Base-by-base conservation (phyloP, 2,797 vertebrate species). In the Rousettus madagascariensis region DNA sequence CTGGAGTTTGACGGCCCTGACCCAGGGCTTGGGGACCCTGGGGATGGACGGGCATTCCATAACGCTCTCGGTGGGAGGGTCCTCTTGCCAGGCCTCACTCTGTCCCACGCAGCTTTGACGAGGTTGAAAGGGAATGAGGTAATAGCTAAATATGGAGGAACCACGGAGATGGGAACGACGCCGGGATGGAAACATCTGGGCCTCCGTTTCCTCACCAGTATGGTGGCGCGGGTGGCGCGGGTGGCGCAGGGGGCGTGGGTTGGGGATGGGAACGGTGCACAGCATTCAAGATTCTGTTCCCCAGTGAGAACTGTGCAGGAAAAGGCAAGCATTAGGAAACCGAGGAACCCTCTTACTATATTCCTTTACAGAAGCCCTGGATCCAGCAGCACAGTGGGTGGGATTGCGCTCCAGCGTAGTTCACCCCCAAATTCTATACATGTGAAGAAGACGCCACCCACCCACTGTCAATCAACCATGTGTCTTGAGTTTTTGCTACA, bases 181-280 rank as follows among this genome's bases (percentile, higher is more conserved):
- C 8, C 12, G 2, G 10, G 36, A 9, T 1, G 0, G 49, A 33
- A 15, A 36, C 0, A 0, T 3, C 53, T 1, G 28, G 74, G 4
- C 6, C 20, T 46, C 77, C 1, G 0, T 33, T 1, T 57, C 68
- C 24, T 57, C 59, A 9, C 55, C 36, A n/a, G 51, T 3, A 9
- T 7, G 13, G 53, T 28, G 6, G 46, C 46, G 15, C 33, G 33
- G 33, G 33, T 33, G 33, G 33, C 33, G 33, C 33, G 38, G 38
- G 38, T 38, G 38, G 38, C 38, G 38, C 38, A 6, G 15, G 46
- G 24, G 6, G 46, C 49, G 15, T 0, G 15, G 49, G 49, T 49
- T 15, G 49, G 1, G 3, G 49, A 15, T 49, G 49, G 15, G 49
- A 5, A 11, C 4, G 1, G 9, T 41, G 11, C 20, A 0, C 0